Base-by-base conservation (phyloP, 2,797 vertebrate species). In the Pseudomugil tenellus region DNA sequence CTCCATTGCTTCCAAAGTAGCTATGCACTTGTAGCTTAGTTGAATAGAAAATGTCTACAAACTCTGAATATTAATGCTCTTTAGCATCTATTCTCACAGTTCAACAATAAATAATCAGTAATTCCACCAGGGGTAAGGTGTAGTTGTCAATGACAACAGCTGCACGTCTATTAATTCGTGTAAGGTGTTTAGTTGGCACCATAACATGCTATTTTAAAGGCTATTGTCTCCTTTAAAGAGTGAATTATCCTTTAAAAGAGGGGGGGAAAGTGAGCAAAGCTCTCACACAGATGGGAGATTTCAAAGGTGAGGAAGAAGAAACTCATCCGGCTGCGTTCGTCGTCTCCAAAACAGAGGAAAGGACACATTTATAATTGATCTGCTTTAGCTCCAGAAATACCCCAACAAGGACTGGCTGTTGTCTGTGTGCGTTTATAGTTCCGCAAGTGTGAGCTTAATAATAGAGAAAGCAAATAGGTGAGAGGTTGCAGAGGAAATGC, bases 311-410 rank as follows among this genome's bases (percentile, higher is more conserved):
- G 60, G 53, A 11, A 62, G 28, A 35, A 75, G 71, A 72, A 60
- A 77, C 57, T 39, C 75, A 81, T 80, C 74, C 28, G n/a, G 31
- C 70, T 71, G 56, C 31, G 72, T 76, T 83, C 74, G 58, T 73
- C 39, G 63, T 56, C 70, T 76, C 71, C 1, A 23, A 74, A 62
- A 75, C 76, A 61, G 77, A 82, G 59, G 65, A 68, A 61, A 64
- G 82, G 77, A 86, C 80, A 75, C 84, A 89, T 91, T 84, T 70
- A 92, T 91, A 87, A 92, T 85, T 87, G 87, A 91, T 89, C 77
- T 23, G 56, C 81, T 69, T 83, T 78, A 64, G 69, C 75, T 82
- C 84, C 87, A 88, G 74, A 88, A 89, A 90, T 88, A 85, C 77
- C 78, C 79, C 28, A 55, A 74, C 80, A 72, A 80, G 63, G 67